phyloP scores from a whole-genome alignment of 2,113 vertebrate species.

The Bucco capensis region DNA sequence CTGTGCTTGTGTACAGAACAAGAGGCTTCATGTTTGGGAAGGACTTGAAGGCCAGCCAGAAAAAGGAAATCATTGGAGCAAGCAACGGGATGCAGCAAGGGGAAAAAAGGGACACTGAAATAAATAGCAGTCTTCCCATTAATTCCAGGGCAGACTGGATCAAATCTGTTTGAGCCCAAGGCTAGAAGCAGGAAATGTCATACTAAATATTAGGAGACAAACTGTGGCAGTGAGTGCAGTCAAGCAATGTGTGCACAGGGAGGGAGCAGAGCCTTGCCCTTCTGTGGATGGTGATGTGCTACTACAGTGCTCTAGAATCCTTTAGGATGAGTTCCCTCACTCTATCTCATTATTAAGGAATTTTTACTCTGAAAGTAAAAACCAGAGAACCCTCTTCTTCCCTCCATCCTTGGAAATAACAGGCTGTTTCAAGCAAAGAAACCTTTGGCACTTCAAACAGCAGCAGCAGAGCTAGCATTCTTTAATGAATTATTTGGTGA shows the following conservation, averaged over 20 bases:
- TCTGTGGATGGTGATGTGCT: accelerated
- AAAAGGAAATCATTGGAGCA: not conserved
- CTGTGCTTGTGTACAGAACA: not conserved
- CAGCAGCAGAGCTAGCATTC: not conserved
- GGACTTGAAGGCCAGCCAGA: slow-evolving; percentile 10
- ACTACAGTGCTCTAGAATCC: not conserved
- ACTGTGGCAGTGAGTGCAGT: not conserved
- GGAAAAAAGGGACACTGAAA: not conserved
- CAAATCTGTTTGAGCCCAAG: not conserved
- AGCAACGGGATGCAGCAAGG: not conserved
- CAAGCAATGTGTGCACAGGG: not conserved
- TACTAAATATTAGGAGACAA: slow-evolving; percentile 21
- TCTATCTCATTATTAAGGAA: not conserved
- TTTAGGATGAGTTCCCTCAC: not conserved
- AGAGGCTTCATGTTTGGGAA: not conserved
- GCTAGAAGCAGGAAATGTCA: slow-evolving; percentile 1
- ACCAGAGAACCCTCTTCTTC: not conserved
- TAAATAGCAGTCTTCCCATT: not conserved
- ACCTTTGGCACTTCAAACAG: slow-evolving; percentile 26
- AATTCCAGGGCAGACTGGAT: not conserved
- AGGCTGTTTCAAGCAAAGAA: not conserved
- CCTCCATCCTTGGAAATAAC: not conserved
- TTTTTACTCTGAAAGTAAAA: not conserved
- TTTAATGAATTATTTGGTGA: not conserved
- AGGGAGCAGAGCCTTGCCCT: not conserved